A percentile compares a stretch with the other conserved stretches of the same genome.
phyloP scores from a whole-genome alignment of 1,140 invertebrate species.

The Bombus superbus region DNA sequence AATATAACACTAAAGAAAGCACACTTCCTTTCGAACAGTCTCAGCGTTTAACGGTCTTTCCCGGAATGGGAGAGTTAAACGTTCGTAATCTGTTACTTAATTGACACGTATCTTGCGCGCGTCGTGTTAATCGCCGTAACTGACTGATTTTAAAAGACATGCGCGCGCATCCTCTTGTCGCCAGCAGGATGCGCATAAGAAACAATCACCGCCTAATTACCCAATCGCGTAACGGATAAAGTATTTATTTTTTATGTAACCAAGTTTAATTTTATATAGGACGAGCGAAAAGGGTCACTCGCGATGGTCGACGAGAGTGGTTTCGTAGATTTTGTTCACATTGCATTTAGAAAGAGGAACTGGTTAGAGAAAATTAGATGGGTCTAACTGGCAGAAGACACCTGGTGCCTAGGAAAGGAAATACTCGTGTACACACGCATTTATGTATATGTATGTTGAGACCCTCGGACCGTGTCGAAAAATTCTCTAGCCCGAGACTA shows the following conservation, averaged over 20 bases:
- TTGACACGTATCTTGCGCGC: neutral
- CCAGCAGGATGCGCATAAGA: neutral
- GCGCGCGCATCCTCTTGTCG: neutral
- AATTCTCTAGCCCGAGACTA: conserved; percentile 74
- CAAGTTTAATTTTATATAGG: neutral
- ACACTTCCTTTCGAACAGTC: neutral
- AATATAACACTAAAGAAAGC: neutral
- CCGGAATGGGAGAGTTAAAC: too few relatives aligned
- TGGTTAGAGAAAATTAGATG: conserved; percentile 74
- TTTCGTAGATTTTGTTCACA: conserved; percentile 46
- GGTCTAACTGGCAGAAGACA: conserved; percentile 76
- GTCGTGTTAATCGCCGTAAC: neutral
- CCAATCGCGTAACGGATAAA: neutral
- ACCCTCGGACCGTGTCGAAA: conserved; percentile 56
- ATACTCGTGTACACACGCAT: conserved; percentile 59
- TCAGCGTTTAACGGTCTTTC: neutral
- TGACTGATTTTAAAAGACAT: neutral
- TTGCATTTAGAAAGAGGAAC: conserved; percentile 62
- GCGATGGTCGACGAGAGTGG: conserved; percentile 22
- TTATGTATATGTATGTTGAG: neutral
- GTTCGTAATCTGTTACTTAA: neutral
- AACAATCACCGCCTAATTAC: neutral
- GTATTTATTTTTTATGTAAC: neutral
- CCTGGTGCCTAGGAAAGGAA: conserved; percentile 79
- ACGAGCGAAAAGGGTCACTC: conserved; percentile 29